phyloP scores from a whole-genome alignment of 2,113 vertebrate species.

The Austrofundulus limnaeus region DNA sequence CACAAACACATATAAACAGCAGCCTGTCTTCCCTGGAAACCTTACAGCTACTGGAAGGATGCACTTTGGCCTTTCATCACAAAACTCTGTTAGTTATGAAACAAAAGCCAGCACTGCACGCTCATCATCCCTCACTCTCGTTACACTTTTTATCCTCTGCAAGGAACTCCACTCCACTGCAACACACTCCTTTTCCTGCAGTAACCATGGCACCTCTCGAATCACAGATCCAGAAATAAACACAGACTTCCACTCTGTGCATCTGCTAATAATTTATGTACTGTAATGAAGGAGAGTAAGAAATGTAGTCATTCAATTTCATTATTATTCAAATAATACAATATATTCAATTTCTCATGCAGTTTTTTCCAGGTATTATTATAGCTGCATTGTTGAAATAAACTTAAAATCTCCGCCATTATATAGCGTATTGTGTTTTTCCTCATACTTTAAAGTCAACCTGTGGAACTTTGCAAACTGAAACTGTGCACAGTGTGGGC shows the following conservation, averaged over 20 bases:
- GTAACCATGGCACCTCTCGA: constrained; percentile 42
- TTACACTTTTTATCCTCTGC: constrained; percentile 15
- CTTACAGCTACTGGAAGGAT: neutral
- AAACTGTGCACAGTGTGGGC: neutral
- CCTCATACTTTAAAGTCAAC: neutral
- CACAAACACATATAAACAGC: constrained; percentile 29
- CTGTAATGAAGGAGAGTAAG: neutral
- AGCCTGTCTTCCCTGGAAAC: constrained; percentile 4
- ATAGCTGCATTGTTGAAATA: constrained; percentile 20
- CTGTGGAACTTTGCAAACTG: neutral
- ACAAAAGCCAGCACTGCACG: constrained; percentile 28
- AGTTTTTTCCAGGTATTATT: constrained; percentile 19
- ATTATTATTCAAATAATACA: constrained; percentile 27
- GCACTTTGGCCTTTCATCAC: constrained; percentile 17
- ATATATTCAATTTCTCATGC: constrained; percentile 34
- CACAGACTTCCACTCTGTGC: constrained; percentile 3
- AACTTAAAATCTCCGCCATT: constrained; percentile 36
- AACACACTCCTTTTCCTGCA: constrained; percentile 20
- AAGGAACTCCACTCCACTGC: constrained; percentile 19
- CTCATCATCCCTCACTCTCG: constrained; percentile 9
- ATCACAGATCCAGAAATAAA: constrained; percentile 23
- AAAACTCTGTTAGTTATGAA: constrained; percentile 8
- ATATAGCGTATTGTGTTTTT: neutral
- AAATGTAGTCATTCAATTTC: constrained; percentile 14
- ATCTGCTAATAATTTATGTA: neutral